Evolutionary conservation across 1,140 invertebrate species (phyloP), one percentile per base, ranked within the genome.

Genomic region (Penaeus japonicus): DNA sequence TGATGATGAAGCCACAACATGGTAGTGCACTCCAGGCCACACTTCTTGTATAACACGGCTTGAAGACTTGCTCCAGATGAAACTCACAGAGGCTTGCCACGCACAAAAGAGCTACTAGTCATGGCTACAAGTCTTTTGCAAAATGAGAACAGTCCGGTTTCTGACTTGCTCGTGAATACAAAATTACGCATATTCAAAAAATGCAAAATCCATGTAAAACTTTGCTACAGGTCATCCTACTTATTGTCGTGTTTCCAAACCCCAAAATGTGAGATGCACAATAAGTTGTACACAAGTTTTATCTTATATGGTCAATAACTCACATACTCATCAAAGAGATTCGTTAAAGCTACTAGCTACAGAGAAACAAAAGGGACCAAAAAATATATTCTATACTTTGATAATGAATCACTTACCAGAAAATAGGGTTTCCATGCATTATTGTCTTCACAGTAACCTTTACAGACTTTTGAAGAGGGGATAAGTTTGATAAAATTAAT

Each of bases 241-340:
- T 85, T 85, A 85, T 85, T 85, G 84, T 85, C 84, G 84, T 85
- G 84, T 85, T 85, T 85, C 84, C 84, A 85, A 85, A 85, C 84
- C 84, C 84, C 84, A 85, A 85, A 85, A 85, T 77, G 81, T 83
- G 81, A 83, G 59, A 83, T 85, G 84, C 73, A 77, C 84, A 85
- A 70, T 73, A 57, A 47, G 47, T 57, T 78, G 84, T 85, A 85
- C 73, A 85, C 73, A 78, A 57, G 70, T 78, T 78, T 73, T 85
- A 85, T 73, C 73, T 78, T 85, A 85, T 57, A 77, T 85, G 84
- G 84, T 78, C 81, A 83, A 83, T 78, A 47, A 78, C 84, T 85
- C 65, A 85, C 65, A 54, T 85, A 53, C 30, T 77, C 84, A 78
- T 30, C 39, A 78, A 47, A 85, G 73, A 85, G 73, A 77, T 85